Evolutionary conservation across 2,113 vertebrate species (phyloP).

Genomic region (Mesitornis unicolor): DNA sequence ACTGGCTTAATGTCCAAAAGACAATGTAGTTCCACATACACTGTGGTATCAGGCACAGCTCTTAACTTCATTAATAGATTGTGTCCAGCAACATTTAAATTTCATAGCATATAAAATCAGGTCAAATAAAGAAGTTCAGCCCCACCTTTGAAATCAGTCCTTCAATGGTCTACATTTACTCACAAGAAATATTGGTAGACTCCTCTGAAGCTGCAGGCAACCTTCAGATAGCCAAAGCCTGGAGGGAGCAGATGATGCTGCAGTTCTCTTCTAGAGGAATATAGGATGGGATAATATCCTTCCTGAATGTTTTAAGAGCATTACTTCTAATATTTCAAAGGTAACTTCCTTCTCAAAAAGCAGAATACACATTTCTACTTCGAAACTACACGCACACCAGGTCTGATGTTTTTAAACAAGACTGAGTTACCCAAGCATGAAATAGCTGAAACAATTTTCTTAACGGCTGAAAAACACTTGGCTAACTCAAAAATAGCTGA

Average conservation of each 20-base stretch:
- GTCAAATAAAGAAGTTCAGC: background rate
- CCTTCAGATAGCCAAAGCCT: background rate
- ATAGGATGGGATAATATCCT: background rate
- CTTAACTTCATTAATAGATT: background rate
- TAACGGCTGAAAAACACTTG: slow-evolving; percentile 69
- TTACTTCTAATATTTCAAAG: background rate
- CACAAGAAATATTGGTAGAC: background rate
- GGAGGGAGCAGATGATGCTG: background rate
- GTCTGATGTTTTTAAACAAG: slow-evolving; percentile 62
- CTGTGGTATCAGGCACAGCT: background rate
- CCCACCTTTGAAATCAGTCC: background rate
- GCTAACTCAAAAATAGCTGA: slow-evolving; percentile 63
- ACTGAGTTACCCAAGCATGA: background rate
- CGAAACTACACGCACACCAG: background rate
- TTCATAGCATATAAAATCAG: background rate
- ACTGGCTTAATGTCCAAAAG: background rate
- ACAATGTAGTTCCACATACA: background rate
- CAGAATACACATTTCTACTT: slow-evolving; percentile 19
- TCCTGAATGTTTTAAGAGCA: background rate
- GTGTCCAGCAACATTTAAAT: background rate
- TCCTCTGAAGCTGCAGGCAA: background rate
- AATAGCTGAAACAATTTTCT: slow-evolving; percentile 68
- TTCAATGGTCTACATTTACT: background rate
- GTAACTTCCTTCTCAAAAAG: background rate
- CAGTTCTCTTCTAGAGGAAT: background rate